Conservation (phyloP, 2,113 vertebrate species). For the Noctilio leporinus region DNA sequence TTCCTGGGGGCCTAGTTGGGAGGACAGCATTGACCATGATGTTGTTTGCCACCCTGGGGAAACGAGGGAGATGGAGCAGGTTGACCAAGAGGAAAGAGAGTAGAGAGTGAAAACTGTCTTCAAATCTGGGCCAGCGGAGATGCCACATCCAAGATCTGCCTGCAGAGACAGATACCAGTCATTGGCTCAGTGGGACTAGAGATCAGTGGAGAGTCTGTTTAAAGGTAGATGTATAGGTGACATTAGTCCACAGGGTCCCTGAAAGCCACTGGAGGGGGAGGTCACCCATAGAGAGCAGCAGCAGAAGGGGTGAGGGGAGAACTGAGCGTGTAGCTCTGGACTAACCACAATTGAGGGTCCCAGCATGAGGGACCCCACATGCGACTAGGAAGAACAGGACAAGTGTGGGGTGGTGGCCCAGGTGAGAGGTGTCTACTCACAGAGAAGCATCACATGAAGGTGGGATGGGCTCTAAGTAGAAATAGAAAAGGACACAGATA, state of each 20-base stretch:
- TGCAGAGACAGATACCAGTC: neutral
- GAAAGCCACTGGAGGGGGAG: neutral
- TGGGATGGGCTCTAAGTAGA: neutral
- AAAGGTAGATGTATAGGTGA: neutral
- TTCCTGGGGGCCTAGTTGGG: neutral
- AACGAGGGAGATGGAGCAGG: neutral
- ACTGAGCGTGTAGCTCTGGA: neutral
- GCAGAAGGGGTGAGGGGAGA: neutral
- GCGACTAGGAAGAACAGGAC: neutral
- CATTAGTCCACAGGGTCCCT: neutral
- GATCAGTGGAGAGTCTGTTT: neutral
- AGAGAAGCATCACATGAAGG: neutral
- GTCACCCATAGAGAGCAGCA: neutral
- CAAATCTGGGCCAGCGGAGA: neutral
- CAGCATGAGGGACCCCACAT: neutral
- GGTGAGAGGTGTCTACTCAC: neutral
- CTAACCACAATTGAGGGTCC: neutral
- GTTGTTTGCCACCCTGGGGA: neutral
- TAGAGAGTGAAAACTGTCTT: neutral
- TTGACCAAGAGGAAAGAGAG: neutral
- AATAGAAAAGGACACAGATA: neutral
- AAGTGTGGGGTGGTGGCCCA: too few species aligned
- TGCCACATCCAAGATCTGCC: neutral
- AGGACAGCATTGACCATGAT: neutral
- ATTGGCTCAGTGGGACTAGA: neutral